These are phyloP conservation scores for Mechanitis mazaeus DNA, from an alignment of 2,888 invertebrate species.

Conservation along the genomic window DNA sequence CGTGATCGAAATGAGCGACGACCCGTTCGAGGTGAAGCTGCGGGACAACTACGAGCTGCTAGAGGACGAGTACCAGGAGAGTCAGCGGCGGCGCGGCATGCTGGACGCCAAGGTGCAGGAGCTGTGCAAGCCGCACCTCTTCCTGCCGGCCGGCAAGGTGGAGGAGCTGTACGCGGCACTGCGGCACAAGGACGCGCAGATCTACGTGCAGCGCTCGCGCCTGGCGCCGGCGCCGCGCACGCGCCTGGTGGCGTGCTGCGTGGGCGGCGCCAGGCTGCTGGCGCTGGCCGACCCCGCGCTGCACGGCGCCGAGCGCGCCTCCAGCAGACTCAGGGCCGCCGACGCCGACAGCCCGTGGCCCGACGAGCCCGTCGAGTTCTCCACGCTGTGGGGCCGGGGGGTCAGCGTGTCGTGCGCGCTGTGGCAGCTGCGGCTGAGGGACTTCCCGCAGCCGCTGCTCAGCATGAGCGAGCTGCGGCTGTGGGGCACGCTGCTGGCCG, in stretches of 20 bases:
- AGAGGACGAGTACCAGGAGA: constrained; percentile 70
- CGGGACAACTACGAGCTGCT: constrained; percentile 96
- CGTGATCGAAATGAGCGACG: constrained; percentile 94
- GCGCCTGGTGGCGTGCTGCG: constrained; percentile 90
- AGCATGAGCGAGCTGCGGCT: constrained; percentile 88
- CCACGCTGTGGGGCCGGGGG: constrained; percentile 94
- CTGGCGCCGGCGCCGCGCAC: constrained; percentile 80
- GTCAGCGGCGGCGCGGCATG: constrained; percentile 80
- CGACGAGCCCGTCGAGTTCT: constrained; percentile 91
- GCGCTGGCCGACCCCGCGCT: constrained; percentile 92
- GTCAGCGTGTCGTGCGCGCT: constrained; percentile 88
- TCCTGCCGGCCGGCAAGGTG: constrained; percentile 89
- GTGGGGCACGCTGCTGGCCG: constrained; percentile 93
- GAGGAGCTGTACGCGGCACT: constrained; percentile 93
- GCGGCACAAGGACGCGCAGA: constrained; percentile 93
- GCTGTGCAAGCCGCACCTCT: constrained; percentile 87
- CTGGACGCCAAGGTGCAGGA: constrained; percentile 90
- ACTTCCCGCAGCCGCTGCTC: constrained; percentile 96
- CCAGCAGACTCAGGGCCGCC: constrained; percentile 84
- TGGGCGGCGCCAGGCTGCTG: constrained; percentile 80
- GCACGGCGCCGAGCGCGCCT: constrained; percentile 87
- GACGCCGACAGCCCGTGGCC: constrained; percentile 95
- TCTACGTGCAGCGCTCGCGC: constrained; percentile 87
- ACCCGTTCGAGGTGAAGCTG: constrained; percentile 97
- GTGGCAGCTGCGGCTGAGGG: constrained; percentile 93